These are phyloP conservation scores for Chaetogeoica ovagalla DNA, from an alignment of 2,888 invertebrate genomes.

Conservation along the genomic window DNA sequence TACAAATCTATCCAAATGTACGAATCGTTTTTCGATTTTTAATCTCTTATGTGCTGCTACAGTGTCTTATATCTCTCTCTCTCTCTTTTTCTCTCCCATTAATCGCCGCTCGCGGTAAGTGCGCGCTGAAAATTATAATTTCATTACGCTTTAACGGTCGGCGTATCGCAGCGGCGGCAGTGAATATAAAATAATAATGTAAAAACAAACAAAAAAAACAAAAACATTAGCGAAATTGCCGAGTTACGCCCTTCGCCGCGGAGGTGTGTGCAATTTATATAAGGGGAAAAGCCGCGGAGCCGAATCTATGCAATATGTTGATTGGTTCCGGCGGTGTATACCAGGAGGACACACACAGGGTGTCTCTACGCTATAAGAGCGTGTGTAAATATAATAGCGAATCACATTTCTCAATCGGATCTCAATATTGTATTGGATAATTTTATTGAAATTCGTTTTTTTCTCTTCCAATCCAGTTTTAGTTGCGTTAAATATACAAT, in stretches of 20 bases:
- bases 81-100: conserved; percentile 46
- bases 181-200: conserved; percentile 2
- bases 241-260: conserved; percentile 38
- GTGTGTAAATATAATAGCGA: too few relatives aligned
- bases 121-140: conserved; percentile 42
- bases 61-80: neutral
- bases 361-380: too few relatives aligned
- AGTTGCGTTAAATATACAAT: too few relatives aligned
- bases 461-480: too few relatives aligned
- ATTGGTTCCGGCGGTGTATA: conserved; percentile 26
- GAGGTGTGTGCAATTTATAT: neutral
- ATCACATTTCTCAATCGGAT: too few relatives aligned
- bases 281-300: conserved; percentile 6
- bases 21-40: conserved; percentile 42
- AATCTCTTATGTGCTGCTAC: conserved; percentile 19
- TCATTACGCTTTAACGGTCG: conserved; percentile 3
- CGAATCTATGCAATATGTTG: conserved; percentile 37
- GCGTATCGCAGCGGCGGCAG: neutral
- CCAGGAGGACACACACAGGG: neutral
- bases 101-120: conserved; percentile 9
- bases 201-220: neutral
- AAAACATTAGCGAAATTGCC: conserved; percentile 46
- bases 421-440: too few relatives aligned
- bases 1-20: conserved; percentile 7
- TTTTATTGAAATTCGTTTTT: too few relatives aligned